Conservation (phyloP, 2,113 vertebrate genomes). For the Chaenocephalus aceratus region DNA sequence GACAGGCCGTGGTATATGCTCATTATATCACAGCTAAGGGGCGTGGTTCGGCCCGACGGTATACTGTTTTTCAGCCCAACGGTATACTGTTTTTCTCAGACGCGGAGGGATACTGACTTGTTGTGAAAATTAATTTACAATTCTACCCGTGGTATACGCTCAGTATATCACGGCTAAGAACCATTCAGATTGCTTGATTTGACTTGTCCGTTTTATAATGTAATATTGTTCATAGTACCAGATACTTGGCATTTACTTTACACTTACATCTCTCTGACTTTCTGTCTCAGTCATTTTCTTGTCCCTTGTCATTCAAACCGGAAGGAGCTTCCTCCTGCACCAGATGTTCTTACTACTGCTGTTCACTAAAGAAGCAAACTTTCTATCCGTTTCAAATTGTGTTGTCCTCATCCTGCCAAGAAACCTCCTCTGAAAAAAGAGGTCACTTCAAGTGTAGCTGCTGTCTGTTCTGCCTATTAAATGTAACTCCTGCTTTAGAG, state of each 20-base stretch:
- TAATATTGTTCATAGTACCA: background rate
- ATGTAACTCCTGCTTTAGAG: background rate
- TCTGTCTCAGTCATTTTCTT: constrained; percentile 43
- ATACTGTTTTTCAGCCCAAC: no score
- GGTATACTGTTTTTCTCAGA: no score
- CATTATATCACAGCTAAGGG: no score
- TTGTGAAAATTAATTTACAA: no score
- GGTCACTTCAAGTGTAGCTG: constrained; percentile 4
- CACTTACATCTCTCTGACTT: background rate
- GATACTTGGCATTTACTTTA: background rate
- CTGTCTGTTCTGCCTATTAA: constrained; percentile 46
- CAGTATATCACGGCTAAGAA: no score
- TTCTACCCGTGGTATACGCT: no score
- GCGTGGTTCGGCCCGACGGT: no score
- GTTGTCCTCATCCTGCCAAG: background rate
- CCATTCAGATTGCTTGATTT: no score
- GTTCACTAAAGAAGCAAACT: constrained; percentile 17
- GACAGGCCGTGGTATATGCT: no score
- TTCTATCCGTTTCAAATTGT: constrained; percentile 2
- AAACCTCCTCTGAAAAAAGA: constrained; percentile 5
- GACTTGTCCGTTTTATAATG: background rate
- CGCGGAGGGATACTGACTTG: no score
- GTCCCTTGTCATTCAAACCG: constrained; percentile 30
- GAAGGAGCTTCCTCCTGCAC: constrained; percentile 35
- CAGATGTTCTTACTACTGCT: constrained; percentile 56